phyloP scores from a whole-genome alignment of 2,113 vertebrate genomes.

The Varanus komodoensis region DNA sequence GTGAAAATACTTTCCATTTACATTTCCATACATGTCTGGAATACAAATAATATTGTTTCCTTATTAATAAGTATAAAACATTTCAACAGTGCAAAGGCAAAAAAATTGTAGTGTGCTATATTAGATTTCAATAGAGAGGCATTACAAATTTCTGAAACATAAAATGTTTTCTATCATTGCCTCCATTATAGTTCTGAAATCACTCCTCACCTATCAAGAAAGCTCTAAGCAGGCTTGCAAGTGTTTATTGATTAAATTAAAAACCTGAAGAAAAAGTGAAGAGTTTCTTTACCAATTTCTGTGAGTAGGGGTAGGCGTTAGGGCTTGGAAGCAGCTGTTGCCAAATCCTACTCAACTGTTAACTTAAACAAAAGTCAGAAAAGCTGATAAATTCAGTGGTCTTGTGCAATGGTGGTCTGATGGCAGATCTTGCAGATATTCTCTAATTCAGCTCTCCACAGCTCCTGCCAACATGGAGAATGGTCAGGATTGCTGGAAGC shows the following conservation, averaged over 20 bases:
- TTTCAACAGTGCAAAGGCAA: conserved; percentile 75
- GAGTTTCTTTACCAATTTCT: conserved; percentile 48
- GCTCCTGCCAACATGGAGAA: too few species aligned
- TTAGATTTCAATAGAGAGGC: conserved; percentile 65
- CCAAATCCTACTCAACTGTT: conserved; percentile 31
- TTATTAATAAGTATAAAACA: conserved; percentile 76
- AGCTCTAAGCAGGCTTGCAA: conserved; percentile 66
- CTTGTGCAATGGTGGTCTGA: neutral
- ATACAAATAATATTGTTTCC: conserved; percentile 73
- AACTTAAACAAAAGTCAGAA: conserved; percentile 35
- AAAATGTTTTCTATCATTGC: conserved; percentile 68
- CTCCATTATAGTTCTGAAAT: conserved; percentile 68
- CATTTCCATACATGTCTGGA: conserved; percentile 74
- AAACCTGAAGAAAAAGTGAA: conserved; percentile 44
- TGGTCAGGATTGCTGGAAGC: too few species aligned
- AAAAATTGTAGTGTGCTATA: conserved; percentile 73
- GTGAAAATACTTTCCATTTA: conserved; percentile 72
- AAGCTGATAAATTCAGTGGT: conserved; percentile 38
- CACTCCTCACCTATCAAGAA: conserved; percentile 70
- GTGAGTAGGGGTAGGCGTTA: conserved; percentile 57
- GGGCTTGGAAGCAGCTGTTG: conserved; percentile 57
- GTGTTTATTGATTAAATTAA: conserved; percentile 46
- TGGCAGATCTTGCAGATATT: neutral
- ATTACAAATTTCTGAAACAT: conserved; percentile 70
- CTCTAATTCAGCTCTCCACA: too few species aligned